These are phyloP conservation scores for Mormyrus lacerda DNA, from an alignment of 2,113 vertebrate species.

Conservation along the genomic window DNA sequence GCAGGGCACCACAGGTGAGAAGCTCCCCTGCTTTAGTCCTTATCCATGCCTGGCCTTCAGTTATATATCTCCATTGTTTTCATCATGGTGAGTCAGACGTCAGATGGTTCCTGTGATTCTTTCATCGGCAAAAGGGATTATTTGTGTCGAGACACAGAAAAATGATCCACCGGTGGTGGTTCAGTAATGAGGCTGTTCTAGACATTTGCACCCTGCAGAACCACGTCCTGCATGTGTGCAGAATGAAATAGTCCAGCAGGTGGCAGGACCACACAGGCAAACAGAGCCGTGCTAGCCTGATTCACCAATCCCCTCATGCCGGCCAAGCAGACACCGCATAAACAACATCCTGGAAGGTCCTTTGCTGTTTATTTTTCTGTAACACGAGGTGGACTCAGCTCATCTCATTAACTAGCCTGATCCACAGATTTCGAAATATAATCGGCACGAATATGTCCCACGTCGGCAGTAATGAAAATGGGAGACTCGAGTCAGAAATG, in stretches of 20 bases:
- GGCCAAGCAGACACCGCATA: background rate
- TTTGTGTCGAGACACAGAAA: background rate
- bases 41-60: background rate
- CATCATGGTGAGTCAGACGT: background rate
- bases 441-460: background rate
- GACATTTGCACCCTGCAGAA: background rate
- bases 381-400: background rate
- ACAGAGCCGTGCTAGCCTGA: background rate
- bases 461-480: background rate
- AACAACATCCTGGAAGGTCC: background rate
- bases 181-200: background rate
- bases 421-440: background rate
- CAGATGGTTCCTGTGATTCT: background rate
- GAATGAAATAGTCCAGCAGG: background rate
- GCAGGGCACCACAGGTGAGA: constrained; percentile 66
- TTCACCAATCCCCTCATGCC: background rate
- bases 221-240: background rate
- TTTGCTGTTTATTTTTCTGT: background rate
- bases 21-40: background rate
- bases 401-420: background rate
- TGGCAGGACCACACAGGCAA: constrained; percentile 4
- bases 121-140: background rate
- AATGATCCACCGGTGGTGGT: background rate
- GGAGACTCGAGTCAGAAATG: background rate
- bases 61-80: background rate